These are phyloP conservation scores for Brenthis ino DNA, from an alignment of 2,888 invertebrate genomes.

Conservation along the genomic window DNA sequence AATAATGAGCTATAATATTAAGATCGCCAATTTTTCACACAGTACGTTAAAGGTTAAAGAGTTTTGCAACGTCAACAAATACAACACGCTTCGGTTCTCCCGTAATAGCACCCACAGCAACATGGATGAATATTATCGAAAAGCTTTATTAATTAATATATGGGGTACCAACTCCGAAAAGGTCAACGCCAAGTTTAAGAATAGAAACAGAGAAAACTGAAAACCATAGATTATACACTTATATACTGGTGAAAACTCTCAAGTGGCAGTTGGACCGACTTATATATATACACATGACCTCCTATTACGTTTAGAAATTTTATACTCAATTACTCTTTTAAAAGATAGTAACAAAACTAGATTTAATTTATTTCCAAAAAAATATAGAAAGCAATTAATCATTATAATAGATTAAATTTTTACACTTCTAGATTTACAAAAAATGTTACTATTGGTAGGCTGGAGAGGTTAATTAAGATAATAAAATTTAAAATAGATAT, in stretches of 20 bases:
- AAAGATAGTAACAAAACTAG: background rate
- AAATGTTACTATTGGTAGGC: background rate
- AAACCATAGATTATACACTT: too few species aligned
- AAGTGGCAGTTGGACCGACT: constrained; percentile 9
- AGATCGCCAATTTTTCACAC: constrained; percentile 23
- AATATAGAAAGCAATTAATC: background rate
- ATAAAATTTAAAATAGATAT: background rate
- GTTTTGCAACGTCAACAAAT: constrained; percentile 18
- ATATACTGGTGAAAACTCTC: too few species aligned
- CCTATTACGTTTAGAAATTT: constrained; percentile 9
- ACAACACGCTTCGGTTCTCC: constrained; percentile 23
- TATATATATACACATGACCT: constrained; percentile 16
- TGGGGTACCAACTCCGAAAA: background rate
- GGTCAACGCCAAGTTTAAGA: background rate
- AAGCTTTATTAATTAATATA: constrained; percentile 1
- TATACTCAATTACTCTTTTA: background rate
- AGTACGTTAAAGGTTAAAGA: constrained; percentile 13
- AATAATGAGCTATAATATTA: constrained; percentile 28
- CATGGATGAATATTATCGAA: constrained; percentile 19
- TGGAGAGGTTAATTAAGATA: background rate
- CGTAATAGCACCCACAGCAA: constrained; percentile 29
- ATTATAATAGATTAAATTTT: background rate
- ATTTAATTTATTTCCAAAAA: background rate
- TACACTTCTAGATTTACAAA: background rate
- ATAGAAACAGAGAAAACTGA: constrained; percentile 3